These are phyloP conservation scores for Diorhabda sublineata DNA, from an alignment of 1,140 invertebrate genomes.

Conservation along the genomic window DNA sequence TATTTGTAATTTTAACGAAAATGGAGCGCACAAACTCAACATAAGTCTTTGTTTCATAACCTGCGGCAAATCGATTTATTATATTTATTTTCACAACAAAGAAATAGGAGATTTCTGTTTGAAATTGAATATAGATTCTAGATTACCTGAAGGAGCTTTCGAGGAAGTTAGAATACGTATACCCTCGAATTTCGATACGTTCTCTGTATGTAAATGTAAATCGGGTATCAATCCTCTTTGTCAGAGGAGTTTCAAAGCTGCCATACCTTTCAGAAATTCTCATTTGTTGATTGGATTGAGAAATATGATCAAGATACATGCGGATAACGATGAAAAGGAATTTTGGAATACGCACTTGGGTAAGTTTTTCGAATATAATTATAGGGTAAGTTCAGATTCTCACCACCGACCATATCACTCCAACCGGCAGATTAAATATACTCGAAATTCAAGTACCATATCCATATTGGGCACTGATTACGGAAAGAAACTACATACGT, in stretches of 20 bases:
- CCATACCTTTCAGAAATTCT: slow-evolving; percentile 35
- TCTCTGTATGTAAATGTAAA: slow-evolving; percentile 4
- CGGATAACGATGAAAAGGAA: slow-evolving; percentile 11
- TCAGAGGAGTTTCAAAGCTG: slow-evolving; percentile 24
- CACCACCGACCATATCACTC: no score
- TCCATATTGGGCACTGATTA: no score
- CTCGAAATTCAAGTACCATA: no score
- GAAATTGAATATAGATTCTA: slow-evolving; percentile 14
- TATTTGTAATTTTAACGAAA: slow-evolving; percentile 13
- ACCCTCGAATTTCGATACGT: slow-evolving; percentile 22
- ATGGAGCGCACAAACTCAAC: slow-evolving; percentile 18
- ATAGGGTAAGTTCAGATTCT: no score
- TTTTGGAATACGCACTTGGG: slow-evolving; percentile 30
- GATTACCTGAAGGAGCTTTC: background rate
- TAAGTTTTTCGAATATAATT: slow-evolving; percentile 12
- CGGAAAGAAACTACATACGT: no score
- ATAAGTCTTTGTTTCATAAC: slow-evolving; percentile 21
- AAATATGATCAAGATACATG: slow-evolving; percentile 24
- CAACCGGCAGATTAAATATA: no score
- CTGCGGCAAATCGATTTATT: slow-evolving; percentile 10
- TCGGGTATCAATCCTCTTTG: slow-evolving; percentile 20
- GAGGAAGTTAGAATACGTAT: slow-evolving; percentile 20
- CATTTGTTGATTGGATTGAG: slow-evolving; percentile 28
- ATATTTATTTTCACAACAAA: slow-evolving; percentile 30
- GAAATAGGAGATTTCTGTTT: slow-evolving; percentile 39